phyloP scores from a whole-genome alignment of 2,888 invertebrate species.

The Drosophila atroscutellata region DNA sequence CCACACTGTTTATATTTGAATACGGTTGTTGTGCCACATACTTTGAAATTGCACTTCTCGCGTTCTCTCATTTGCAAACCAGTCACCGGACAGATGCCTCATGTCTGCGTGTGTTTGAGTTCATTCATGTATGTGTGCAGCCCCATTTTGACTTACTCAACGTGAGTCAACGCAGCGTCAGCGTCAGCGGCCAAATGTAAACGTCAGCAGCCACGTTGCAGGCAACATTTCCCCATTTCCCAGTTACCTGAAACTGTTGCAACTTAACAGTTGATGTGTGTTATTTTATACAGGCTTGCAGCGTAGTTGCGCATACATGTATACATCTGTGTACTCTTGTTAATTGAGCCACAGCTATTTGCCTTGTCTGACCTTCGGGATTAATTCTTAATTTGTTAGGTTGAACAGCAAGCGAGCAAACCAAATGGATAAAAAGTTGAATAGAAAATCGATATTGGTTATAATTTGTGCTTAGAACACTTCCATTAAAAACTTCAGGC shows the following conservation, averaged over 20 bases:
- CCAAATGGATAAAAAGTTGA: background rate
- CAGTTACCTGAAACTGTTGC: conserved; percentile 33
- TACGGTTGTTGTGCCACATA: conserved; percentile 27
- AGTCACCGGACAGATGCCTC: conserved; percentile 24
- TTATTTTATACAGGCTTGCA: background rate
- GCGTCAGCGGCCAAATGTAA: conserved; percentile 27
- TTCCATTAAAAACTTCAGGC: background rate
- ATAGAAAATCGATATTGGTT: background rate
- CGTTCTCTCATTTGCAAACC: conserved; percentile 32
- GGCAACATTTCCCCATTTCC: conserved; percentile 20
- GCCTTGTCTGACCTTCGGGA: background rate
- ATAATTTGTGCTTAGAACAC: background rate
- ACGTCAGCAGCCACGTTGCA: conserved; percentile 20
- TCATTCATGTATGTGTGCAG: conserved; percentile 13
- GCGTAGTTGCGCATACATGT: background rate
- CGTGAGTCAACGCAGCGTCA: conserved; percentile 41
- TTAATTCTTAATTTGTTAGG: background rate
- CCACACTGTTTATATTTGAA: conserved; percentile 45
- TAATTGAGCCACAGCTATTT: conserved; percentile 27
- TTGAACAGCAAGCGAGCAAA: background rate
- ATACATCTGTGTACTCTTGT: conserved; percentile 11
- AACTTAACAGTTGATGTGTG: conserved; percentile 12
- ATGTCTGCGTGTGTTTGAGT: conserved; percentile 9
- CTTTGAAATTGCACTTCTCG: conserved; percentile 33
- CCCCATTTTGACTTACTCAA: conserved; percentile 56